A percentile compares a stretch with the other conserved stretches of the same genome.
Evolutionary conservation across 64 coral and sea anemone genomes (phyloP).

Genomic region (Porites australiensis): DNA sequence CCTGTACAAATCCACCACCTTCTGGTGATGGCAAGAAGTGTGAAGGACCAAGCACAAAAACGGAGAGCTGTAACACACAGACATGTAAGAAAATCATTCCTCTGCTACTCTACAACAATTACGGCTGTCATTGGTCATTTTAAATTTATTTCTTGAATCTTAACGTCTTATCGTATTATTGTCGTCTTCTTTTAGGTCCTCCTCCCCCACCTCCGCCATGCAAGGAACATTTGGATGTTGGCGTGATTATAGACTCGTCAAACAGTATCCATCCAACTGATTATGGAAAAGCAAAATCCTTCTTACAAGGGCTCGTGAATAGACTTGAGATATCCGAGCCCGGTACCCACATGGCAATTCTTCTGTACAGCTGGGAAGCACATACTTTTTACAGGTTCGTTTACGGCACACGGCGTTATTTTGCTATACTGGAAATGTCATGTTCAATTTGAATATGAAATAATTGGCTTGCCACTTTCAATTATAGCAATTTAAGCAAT

Average conservation of each 20-base stretch:
- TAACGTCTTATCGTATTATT: not conserved
- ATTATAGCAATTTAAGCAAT: too few relatives aligned
- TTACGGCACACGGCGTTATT: too few relatives aligned
- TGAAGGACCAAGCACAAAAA: not conserved
- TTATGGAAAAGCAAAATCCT: not conserved
- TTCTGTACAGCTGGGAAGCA: slow-evolving; percentile 26
- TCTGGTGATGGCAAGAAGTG: not conserved
- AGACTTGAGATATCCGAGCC: not conserved
- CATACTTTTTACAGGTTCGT: not conserved
- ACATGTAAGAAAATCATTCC: not conserved
- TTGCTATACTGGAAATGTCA: too few relatives aligned
- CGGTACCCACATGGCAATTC: slow-evolving; percentile 1
- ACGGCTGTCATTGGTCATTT: too few relatives aligned
- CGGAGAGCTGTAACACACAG: not conserved
- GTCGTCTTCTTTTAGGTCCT: not conserved
- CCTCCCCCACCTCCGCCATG: not conserved
- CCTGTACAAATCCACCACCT: slow-evolving; percentile 5
- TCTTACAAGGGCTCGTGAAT: not conserved
- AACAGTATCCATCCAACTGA: not conserved
- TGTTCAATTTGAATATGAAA: too few relatives aligned
- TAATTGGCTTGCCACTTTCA: too few relatives aligned
- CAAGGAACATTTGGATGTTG: slow-evolving; percentile 15
- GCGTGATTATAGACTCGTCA: slow-evolving; percentile 18
- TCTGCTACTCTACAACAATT: too few relatives aligned
- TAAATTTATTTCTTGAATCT: not conserved